Evolutionary conservation across 2,888 invertebrate genomes (phyloP), one percentile per base, ranked within the genome.

Genomic region (Eupsilia transversa): DNA sequence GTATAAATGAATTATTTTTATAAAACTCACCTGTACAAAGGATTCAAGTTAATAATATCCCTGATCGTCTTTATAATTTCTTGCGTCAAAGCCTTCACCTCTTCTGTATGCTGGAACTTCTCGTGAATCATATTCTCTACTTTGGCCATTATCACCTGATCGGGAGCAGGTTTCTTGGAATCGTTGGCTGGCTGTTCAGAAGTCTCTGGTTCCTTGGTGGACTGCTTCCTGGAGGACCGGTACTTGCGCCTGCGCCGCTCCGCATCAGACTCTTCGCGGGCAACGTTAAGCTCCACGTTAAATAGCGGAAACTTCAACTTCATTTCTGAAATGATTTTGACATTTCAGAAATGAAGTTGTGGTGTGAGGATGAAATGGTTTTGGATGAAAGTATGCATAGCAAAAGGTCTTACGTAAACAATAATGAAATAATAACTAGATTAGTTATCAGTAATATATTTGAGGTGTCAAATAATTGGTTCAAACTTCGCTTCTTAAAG

Each of bases 1-100:
- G 3, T 3, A 23, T 2, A 27, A 49, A 67, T 17, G 0, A 41
- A 9, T 2, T 0, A 6, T 9, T 23, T 43, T n/a, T 43, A 35
- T 0, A 56, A 64, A 43, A 79, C 89, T 88, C 86, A 97, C 97
- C 97, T 97, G 92, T 99, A 99, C 76, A 99, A 95, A 0, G 99
- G 99, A 97, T 99, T 99, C 96, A 99, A 97, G 84, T 99, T 98
- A 80, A 99, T 99, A 77, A 99, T 99, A 94, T 99, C 99, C 72
- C 99, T 97, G 83, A 99, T 99, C 0, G 99, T 99, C 95, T 99
- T 99, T 63, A 99, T 99, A 75, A 99, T 97, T 96, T 99, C 99
- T 93, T 99, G 99, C 0, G 99, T 99, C 73, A 99, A 92, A 0
- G 99, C 99, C 96, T 99, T 99, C 23, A 99, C 98, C 96, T 99